These are phyloP conservation scores for Chromoteleia sp. DNA, from an alignment of 2,888 invertebrate species.

Conservation along the genomic window DNA sequence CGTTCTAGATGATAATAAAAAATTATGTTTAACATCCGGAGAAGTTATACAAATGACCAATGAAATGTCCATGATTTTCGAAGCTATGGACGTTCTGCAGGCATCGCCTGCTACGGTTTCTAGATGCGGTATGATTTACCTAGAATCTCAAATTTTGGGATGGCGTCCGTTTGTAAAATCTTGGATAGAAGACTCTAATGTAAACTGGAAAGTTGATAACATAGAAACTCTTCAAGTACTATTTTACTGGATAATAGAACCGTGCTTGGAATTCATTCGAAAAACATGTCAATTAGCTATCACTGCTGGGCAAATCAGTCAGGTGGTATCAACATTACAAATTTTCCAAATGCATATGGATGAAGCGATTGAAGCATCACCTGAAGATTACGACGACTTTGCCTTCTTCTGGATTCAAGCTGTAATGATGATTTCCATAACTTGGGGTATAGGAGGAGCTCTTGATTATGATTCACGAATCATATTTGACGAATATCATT, in stretches of 20 bases:
- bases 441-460: conserved; percentile 95
- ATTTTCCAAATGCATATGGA: conserved; percentile 92
- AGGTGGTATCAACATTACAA: conserved; percentile 89
- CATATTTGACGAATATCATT: conserved; percentile 88
- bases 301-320: conserved; percentile 90
- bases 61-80: conserved; percentile 94
- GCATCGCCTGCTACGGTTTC: conserved; percentile 95
- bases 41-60: conserved; percentile 94
- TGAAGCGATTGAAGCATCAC: conserved; percentile 88
- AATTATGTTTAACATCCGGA: conserved; percentile 93
- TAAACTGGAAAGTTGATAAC: conserved; percentile 88
- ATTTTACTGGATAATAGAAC: conserved; percentile 93
- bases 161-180: conserved; percentile 93
- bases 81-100: conserved; percentile 93
- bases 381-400: conserved; percentile 89
- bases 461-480: conserved; percentile 90
- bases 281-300: conserved; percentile 89
- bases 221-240: conserved; percentile 87
- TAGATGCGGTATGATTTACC: conserved; percentile 95
- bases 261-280: conserved; percentile 89
- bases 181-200: conserved; percentile 90
- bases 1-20: conserved; percentile 94
- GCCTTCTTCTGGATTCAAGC: conserved; percentile 91
- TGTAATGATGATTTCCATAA: conserved; percentile 89
- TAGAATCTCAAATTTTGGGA: conserved; percentile 93